phyloP scores from a whole-genome alignment of 2,113 vertebrate species.

The Pantherophis guttatus region DNA sequence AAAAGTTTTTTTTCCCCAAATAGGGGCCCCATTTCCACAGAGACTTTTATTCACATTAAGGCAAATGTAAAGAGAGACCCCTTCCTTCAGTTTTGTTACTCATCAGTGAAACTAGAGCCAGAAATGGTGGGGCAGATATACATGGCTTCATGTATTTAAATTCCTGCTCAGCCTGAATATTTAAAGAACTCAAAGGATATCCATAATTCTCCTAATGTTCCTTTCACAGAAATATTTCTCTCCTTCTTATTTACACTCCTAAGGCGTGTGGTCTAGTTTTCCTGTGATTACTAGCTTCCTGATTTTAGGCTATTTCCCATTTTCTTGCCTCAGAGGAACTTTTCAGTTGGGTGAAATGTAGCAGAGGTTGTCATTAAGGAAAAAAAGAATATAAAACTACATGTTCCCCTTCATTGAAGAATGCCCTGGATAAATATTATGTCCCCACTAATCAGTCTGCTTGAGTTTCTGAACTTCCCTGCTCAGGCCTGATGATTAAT shows the following conservation, averaged over 20 bases:
- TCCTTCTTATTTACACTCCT: constrained; percentile 10
- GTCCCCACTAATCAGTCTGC: background rate
- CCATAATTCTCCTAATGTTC: background rate
- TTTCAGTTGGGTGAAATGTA: constrained; percentile 13
- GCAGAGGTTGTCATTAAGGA: rapidly evolving
- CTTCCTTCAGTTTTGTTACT: background rate
- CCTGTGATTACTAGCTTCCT: constrained; percentile 14
- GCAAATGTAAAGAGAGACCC: background rate
- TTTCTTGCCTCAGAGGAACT: background rate
- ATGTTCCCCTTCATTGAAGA: background rate
- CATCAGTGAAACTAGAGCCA: background rate
- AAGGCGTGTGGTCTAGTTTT: constrained; percentile 1
- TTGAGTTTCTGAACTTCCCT: background rate
- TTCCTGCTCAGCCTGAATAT: background rate
- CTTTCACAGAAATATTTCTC: background rate
- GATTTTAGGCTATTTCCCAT: constrained; percentile 6
- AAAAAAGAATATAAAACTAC: constrained; percentile 24
- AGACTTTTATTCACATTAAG: background rate
- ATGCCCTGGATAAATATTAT: constrained; percentile 10
- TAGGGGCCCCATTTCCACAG: background rate
- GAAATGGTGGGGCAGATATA: background rate
- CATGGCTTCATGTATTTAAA: background rate
- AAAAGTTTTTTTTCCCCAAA: background rate
- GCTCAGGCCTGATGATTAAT: background rate
- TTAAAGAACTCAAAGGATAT: background rate